Percentiles rank a stretch among this genome's conserved stretches.
phyloP scores from a whole-genome alignment of 1,140 invertebrate genomes.

The Heliconius melpomene region DNA sequence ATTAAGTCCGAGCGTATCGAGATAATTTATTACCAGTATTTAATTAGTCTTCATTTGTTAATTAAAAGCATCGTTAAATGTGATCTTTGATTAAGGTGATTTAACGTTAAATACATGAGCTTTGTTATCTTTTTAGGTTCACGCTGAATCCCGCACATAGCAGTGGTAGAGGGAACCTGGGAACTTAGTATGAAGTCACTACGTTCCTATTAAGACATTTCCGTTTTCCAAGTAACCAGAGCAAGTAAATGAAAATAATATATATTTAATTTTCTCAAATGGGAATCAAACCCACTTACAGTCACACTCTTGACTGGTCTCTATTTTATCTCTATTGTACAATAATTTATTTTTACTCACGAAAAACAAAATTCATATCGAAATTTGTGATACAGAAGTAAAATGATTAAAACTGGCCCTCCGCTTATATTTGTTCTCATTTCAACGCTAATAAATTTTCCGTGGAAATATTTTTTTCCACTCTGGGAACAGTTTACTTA shows the following conservation, averaged over 20 bases:
- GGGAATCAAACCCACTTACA: too few species aligned
- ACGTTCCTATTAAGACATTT: too few species aligned
- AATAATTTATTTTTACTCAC: not conserved
- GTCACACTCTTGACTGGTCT: too few species aligned
- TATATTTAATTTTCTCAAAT: too few species aligned
- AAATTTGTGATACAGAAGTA: not conserved
- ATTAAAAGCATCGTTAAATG: not conserved
- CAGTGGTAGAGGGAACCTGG: too few species aligned
- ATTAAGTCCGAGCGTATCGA: not conserved
- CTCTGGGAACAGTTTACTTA: slow-evolving; percentile 51
- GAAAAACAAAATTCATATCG: not conserved
- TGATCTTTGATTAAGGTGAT: slow-evolving; percentile 6
- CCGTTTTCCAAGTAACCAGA: too few species aligned
- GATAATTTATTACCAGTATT: not conserved
- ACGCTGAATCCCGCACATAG: too few species aligned
- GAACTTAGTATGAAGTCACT: too few species aligned
- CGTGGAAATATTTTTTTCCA: slow-evolving; percentile 45
- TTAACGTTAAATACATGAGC: slow-evolving; percentile 4
- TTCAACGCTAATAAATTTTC: slow-evolving; percentile 57
- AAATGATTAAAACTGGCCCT: not conserved
- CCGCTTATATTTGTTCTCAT: slow-evolving; percentile 1
- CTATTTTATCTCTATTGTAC: not conserved
- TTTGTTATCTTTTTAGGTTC: not conserved
- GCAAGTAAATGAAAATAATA: too few species aligned
- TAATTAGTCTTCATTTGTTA: not conserved